These are phyloP conservation scores for Aspidoscelis tigris DNA, from an alignment of 2,113 vertebrate genomes.

Conservation along the genomic window DNA sequence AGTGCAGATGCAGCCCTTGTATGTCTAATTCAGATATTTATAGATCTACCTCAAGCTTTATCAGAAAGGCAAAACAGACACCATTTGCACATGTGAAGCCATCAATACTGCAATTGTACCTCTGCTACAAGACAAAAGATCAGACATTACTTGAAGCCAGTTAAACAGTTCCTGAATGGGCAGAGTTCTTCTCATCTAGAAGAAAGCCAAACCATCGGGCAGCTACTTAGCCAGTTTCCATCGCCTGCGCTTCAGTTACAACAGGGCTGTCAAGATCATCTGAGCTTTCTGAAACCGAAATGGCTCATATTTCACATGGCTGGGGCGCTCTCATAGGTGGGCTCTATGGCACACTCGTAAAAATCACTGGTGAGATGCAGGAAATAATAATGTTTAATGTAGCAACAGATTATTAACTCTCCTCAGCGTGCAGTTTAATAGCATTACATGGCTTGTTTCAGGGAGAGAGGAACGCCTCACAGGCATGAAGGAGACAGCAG, in stretches of 20 bases:
- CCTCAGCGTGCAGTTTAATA: conserved; percentile 49
- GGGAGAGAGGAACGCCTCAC: not conserved
- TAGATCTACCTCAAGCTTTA: not conserved
- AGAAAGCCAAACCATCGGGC: not conserved
- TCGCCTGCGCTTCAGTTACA: conserved; percentile 36
- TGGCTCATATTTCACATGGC: conserved; percentile 22
- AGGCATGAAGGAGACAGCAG: not conserved
- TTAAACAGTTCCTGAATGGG: not conserved
- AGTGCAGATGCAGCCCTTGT: not conserved
- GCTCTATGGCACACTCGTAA: conserved; percentile 61
- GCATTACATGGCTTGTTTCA: conserved; percentile 26
- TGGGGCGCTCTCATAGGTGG: conserved; percentile 35
- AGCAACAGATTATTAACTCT: conserved; percentile 61
- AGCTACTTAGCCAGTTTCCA: conserved; percentile 10
- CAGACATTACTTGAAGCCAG: not conserved
- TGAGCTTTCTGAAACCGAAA: conserved; percentile 3
- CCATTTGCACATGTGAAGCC: not conserved
- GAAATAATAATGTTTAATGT: conserved; percentile 69
- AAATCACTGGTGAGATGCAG: conserved; percentile 57
- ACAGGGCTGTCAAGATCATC: rapidly evolving
- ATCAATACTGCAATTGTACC: not conserved
- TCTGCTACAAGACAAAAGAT: not conserved
- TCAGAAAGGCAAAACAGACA: not conserved
- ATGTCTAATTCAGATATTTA: not conserved
- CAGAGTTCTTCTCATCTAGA: not conserved